Evolutionary conservation across 2,113 vertebrate species (phyloP).

Genomic region (Tamias sibiricus): DNA sequence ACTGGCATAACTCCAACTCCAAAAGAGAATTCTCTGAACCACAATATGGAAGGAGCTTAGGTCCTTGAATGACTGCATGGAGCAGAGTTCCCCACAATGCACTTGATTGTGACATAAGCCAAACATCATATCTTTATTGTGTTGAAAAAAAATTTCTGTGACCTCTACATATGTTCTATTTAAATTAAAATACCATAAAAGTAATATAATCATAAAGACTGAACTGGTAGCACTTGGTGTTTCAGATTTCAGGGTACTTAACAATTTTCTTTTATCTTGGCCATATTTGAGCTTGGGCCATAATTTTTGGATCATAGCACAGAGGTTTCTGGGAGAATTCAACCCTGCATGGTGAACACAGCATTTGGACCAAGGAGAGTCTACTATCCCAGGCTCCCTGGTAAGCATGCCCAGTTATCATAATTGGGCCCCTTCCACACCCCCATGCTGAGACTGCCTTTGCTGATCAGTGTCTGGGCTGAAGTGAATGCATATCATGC

Average conservation of each 20-base stretch:
- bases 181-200: neutral
- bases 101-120: neutral
- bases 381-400: neutral
- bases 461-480: neutral
- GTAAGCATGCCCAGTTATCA: neutral
- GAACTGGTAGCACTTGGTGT: neutral
- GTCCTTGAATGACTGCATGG: neutral
- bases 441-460: neutral
- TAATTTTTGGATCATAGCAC: neutral
- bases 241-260: neutral
- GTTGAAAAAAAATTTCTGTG: neutral
- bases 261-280: neutral
- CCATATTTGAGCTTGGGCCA: neutral
- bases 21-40: neutral
- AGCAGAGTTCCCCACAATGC: neutral
- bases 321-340: neutral
- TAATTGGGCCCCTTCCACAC: neutral
- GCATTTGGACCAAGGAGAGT: neutral
- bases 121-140: neutral
- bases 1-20: neutral
- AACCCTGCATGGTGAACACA: neutral
- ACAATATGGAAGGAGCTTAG: neutral
- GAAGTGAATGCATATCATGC: neutral
- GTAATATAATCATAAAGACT: neutral
- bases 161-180: neutral